Percentiles rank a stretch among this genome's conserved stretches.
Conservation (phyloP, 2,113 vertebrate species). For the Ceyx melanurus region DNA sequence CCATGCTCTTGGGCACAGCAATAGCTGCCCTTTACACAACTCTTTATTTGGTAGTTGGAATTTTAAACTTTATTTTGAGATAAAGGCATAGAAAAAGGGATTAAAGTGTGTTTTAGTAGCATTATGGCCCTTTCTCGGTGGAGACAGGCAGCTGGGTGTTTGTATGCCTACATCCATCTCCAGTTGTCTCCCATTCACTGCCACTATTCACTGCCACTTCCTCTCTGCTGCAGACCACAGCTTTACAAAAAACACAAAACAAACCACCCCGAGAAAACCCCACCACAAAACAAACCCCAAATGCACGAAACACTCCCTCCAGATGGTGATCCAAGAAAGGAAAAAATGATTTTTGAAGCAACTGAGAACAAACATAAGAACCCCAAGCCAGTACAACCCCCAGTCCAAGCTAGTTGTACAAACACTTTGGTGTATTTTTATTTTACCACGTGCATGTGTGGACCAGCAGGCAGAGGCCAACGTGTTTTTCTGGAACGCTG, state of each 20-base stretch:
- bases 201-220: not conserved
- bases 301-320: not conserved
- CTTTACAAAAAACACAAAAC: not conserved
- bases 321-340: not conserved
- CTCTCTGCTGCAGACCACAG: not conserved
- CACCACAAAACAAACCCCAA: not conserved
- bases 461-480: not conserved
- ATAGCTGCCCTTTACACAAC: not conserved
- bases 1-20: not conserved
- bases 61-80: conserved; percentile 28
- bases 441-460: accelerated
- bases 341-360: not conserved
- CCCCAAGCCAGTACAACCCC: not conserved
- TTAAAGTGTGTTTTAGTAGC: not conserved
- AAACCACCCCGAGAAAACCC: too few species aligned
- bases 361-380: not conserved
- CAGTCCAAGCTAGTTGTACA: not conserved
- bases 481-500: not conserved
- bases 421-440: not conserved
- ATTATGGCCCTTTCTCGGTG: not conserved
- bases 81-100: not conserved
- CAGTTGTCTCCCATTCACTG: not conserved
- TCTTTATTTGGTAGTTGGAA: not conserved
- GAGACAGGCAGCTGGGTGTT: not conserved
- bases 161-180: not conserved